These are phyloP conservation scores for Lacanobia oleracea DNA, from an alignment of 2,888 invertebrate species.

Conservation along the genomic window DNA sequence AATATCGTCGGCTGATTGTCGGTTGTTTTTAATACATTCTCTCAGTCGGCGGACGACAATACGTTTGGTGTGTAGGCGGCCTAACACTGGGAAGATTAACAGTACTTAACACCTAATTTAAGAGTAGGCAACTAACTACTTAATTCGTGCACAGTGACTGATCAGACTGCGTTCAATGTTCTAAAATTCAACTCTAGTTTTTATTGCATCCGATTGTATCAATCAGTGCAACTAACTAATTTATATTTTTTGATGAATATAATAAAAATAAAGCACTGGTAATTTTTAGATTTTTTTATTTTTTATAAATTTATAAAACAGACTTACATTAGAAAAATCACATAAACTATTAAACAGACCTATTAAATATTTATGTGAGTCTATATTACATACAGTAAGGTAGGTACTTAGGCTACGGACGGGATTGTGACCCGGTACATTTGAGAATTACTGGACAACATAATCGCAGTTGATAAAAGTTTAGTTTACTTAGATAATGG, in stretches of 20 bases:
- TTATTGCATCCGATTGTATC: neutral
- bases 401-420: constrained; percentile 90
- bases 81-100: neutral
- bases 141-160: neutral
- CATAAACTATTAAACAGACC: constrained; percentile 90
- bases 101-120: neutral
- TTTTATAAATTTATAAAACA: constrained; percentile 87
- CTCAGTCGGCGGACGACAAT: neutral
- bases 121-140: neutral
- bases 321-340: constrained; percentile 90
- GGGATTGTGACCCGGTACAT: constrained; percentile 91
- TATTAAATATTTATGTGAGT: constrained; percentile 91
- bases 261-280: constrained; percentile 49
- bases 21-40: neutral
- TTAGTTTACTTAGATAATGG: constrained; percentile 41
- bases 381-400: constrained; percentile 90
- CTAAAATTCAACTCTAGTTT: neutral
- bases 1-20: neutral
- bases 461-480: constrained; percentile 75
- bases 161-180: neutral
- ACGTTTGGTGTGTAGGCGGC: neutral
- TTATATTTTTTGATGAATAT: neutral
- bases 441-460: constrained; percentile 85
- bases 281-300: constrained; percentile 83
- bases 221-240: neutral